Conservation (phyloP, 2,888 invertebrate genomes). For the Andrena bicolor region DNA sequence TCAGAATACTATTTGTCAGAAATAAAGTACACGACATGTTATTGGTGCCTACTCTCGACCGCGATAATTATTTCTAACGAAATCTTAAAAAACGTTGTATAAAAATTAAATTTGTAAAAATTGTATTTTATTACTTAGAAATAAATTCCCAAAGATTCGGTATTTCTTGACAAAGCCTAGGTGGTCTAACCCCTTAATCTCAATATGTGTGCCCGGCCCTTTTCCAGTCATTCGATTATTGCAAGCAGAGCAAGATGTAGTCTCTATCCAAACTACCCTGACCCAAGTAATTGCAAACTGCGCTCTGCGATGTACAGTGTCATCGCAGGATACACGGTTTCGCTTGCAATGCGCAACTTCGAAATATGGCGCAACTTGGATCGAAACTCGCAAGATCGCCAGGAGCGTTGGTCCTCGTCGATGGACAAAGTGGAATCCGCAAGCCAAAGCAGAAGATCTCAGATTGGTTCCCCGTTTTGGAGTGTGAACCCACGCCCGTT, state of each 20-base stretch:
- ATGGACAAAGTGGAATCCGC: slow-evolving; percentile 42
- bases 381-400: slow-evolving; percentile 53
- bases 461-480: slow-evolving; percentile 37
- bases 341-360: slow-evolving; percentile 28
- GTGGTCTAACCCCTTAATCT: too few relatives aligned
- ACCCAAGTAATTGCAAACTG: slow-evolving; percentile 47
- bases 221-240: slow-evolving; percentile 4
- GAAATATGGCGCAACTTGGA: slow-evolving; percentile 58
- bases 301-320: slow-evolving; percentile 44
- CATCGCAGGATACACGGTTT: slow-evolving; percentile 28
- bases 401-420: slow-evolving; percentile 22
- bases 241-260: neutral
- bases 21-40: too few relatives aligned
- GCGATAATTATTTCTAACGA: too few relatives aligned
- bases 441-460: slow-evolving; percentile 40
- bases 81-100: too few relatives aligned
- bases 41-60: too few relatives aligned
- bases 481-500: slow-evolving; percentile 16
- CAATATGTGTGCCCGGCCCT: too few relatives aligned
- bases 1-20: too few relatives aligned
- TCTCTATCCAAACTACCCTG: neutral
- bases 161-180: too few relatives aligned
- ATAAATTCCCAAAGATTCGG: too few relatives aligned
- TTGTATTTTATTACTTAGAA: too few relatives aligned
- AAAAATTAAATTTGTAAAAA: too few relatives aligned